Percentiles rank a stretch among this genome's conserved stretches.
These are phyloP conservation scores for Larimichthys polyactis DNA, from an alignment of 2,113 vertebrate genomes.

Conservation along the genomic window DNA sequence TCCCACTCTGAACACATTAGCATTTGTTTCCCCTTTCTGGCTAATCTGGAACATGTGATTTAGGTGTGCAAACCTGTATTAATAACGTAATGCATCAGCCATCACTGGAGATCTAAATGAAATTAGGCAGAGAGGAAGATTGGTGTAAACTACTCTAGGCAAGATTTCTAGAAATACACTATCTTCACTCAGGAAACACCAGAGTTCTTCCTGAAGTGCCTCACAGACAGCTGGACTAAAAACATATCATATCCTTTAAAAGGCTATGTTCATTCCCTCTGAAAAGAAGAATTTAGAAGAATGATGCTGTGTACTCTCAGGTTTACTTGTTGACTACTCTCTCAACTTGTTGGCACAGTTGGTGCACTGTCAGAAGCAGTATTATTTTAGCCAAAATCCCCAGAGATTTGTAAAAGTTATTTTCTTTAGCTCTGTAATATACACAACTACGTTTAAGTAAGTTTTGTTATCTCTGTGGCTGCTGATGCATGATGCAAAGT, in stretches of 20 bases:
- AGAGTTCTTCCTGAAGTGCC: neutral
- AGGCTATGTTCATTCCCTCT: neutral
- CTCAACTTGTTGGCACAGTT: neutral
- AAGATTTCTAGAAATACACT: neutral
- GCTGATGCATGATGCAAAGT: neutral
- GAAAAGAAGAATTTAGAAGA: neutral
- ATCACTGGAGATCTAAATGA: neutral
- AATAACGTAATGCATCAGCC: neutral
- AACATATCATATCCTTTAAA: too few relatives aligned
- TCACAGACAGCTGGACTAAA: too few relatives aligned
- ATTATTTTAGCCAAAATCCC: neutral
- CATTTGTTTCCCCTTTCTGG: neutral
- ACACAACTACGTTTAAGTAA: too few relatives aligned
- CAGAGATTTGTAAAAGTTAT: too few relatives aligned
- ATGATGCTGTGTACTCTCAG: neutral
- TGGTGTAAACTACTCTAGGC: neutral
- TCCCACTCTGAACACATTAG: neutral
- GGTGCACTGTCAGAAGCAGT: neutral
- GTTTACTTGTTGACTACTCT: neutral
- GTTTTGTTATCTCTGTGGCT: too few relatives aligned
- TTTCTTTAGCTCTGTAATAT: neutral
- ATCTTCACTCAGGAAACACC: conserved; percentile 6
- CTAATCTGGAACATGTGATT: neutral
- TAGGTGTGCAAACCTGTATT: neutral
- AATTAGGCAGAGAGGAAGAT: neutral